These are phyloP conservation scores for Meleagris gallopavo DNA, from an alignment of 2,113 vertebrate genomes.

Conservation along the genomic window DNA sequence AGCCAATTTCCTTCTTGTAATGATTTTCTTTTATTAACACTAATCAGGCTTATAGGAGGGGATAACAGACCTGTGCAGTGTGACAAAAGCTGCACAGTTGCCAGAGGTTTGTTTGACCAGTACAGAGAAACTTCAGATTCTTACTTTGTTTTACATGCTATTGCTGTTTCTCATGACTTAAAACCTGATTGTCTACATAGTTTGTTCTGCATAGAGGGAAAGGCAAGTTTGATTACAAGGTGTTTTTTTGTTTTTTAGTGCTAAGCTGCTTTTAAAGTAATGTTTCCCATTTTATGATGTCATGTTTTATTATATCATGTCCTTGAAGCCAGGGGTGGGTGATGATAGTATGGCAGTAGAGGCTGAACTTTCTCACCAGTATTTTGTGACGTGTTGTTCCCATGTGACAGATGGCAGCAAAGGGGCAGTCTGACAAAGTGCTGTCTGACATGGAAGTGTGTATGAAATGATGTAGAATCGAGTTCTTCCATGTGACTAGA, in stretches of 20 bases:
- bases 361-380: too few species aligned
- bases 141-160: background rate
- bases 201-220: background rate
- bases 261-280: too few species aligned
- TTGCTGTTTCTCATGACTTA: background rate
- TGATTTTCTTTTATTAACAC: background rate
- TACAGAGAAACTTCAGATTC: background rate
- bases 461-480: too few species aligned
- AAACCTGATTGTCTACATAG: background rate
- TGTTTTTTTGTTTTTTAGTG: too few species aligned
- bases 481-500: too few species aligned
- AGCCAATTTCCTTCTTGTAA: constrained; percentile 57
- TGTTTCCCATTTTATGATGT: background rate
- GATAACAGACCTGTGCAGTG: background rate
- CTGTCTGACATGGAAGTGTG: too few species aligned
- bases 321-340: too few species aligned
- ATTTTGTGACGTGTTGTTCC: too few species aligned
- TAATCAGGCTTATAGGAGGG: constrained; percentile 24
- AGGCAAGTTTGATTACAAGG: background rate
- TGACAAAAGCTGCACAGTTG: background rate
- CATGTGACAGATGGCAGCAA: too few species aligned
- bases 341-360: background rate
- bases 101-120: background rate
- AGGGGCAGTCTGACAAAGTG: too few species aligned
- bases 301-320: background rate